Evolutionary conservation across 1,140 invertebrate species (phyloP).

Genomic region (Centruroides sculpturatus): DNA sequence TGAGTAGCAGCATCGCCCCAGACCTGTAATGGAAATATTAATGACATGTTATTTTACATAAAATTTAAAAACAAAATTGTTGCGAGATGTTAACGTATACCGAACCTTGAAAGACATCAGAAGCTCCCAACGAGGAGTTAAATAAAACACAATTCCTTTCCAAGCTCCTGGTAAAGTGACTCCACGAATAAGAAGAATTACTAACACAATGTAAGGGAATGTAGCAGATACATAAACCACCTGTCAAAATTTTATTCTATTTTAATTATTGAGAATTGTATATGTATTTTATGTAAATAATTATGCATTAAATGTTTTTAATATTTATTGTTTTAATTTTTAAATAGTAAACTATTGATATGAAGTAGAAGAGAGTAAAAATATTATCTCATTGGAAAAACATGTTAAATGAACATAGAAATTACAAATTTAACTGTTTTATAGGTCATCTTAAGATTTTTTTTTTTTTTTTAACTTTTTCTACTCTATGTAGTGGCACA

Average conservation of each 20-base stretch:
- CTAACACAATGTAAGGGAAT: conserved; percentile 48
- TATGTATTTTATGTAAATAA: neutral
- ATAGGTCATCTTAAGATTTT: too few relatives aligned
- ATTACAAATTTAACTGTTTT: too few relatives aligned
- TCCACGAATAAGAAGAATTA: conserved; percentile 43
- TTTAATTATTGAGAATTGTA: neutral
- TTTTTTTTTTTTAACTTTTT: too few relatives aligned
- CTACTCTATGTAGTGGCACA: too few relatives aligned
- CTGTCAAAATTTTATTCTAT: conserved; percentile 21
- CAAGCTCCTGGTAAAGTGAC: conserved; percentile 43
- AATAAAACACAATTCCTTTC: conserved; percentile 29
- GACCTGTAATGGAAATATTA: conserved; percentile 25
- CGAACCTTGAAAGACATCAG: conserved; percentile 37
- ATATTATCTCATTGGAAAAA: too few relatives aligned
- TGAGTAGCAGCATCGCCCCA: conserved; percentile 36
- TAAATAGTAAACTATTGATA: neutral
- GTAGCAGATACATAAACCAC: conserved; percentile 53
- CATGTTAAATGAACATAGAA: too few relatives aligned
- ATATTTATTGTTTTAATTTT: neutral
- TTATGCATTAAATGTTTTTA: neutral
- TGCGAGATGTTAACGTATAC: neutral
- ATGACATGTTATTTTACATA: conserved; percentile 21
- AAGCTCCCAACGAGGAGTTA: conserved; percentile 46
- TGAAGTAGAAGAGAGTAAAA: too few relatives aligned
- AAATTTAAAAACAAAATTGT: neutral